Evolutionary conservation across 2,113 vertebrate genomes (phyloP).

Genomic region (Passerina amoena): DNA sequence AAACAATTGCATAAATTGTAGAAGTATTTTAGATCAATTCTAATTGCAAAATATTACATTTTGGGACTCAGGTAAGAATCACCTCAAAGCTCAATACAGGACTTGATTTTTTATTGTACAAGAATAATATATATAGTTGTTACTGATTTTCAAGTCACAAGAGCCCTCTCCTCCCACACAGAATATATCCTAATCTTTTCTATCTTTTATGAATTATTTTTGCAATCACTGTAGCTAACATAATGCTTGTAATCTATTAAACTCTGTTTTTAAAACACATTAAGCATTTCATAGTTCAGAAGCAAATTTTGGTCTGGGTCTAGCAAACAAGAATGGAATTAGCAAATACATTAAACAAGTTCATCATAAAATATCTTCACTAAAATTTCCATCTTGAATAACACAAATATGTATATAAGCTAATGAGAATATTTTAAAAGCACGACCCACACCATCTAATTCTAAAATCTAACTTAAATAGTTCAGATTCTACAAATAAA

Average conservation of each 20-base stretch:
- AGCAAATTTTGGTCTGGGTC: neutral
- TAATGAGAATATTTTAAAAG: neutral
- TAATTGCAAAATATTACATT: neutral
- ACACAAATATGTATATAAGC: neutral
- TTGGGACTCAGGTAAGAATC: neutral
- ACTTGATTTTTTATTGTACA: neutral
- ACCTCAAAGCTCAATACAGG: neutral
- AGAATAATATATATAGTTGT: neutral
- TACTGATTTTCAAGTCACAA: neutral
- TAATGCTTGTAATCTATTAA: neutral
- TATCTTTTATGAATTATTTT: neutral
- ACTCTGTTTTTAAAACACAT: neutral
- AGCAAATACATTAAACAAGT: neutral
- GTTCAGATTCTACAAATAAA: neutral
- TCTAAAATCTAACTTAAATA: neutral
- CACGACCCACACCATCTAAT: neutral
- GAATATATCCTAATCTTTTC: neutral
- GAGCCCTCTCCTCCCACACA: neutral
- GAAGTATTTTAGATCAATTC: neutral
- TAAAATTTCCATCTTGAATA: neutral
- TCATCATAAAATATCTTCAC: neutral
- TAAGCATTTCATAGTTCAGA: neutral
- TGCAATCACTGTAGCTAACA: neutral
- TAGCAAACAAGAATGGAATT: neutral
- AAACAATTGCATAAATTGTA: neutral